A percentile compares a stretch with the other conserved stretches of the same genome.
These are phyloP conservation scores for Maccullochella peelii DNA, from an alignment of 2,113 vertebrate genomes.

Conservation along the genomic window DNA sequence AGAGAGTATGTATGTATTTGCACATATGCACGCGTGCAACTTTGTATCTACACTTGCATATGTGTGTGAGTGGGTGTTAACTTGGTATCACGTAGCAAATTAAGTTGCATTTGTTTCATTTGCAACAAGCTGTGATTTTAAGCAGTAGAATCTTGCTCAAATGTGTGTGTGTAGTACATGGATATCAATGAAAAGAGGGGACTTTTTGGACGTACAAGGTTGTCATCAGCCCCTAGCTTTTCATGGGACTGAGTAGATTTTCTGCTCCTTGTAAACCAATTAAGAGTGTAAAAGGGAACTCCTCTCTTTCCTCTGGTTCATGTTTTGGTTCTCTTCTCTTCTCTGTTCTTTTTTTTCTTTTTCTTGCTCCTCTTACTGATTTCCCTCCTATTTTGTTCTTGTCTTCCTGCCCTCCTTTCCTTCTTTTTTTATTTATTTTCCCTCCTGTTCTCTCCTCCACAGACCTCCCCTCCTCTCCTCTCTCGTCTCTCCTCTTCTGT, in stretches of 20 bases:
- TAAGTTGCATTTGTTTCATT: background rate
- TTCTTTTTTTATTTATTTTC: background rate
- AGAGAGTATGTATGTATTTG: background rate
- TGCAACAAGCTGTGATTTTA: conserved; percentile 29
- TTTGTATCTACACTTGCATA: background rate
- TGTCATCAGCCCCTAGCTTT: conserved; percentile 41
- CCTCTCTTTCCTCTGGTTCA: background rate
- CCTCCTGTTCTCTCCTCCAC: background rate
- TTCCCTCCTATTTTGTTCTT: background rate
- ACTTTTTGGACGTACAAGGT: conserved; percentile 39
- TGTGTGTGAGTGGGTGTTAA: background rate
- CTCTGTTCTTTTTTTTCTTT: background rate
- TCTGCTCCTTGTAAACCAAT: conserved; percentile 67
- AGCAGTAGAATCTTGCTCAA: background rate
- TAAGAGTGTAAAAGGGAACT: conserved; percentile 49
- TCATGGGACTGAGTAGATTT: conserved; percentile 50
- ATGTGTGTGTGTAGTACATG: background rate
- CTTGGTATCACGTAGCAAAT: background rate
- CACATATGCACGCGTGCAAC: background rate
- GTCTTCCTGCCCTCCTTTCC: background rate
- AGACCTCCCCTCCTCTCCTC: background rate
- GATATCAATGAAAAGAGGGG: background rate
- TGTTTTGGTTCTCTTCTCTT: background rate
- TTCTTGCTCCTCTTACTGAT: background rate
- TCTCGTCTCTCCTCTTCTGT: conserved; percentile 2